Base-by-base conservation (phyloP, 2,888 invertebrate genomes). In the Campopleginae sp. region DNA sequence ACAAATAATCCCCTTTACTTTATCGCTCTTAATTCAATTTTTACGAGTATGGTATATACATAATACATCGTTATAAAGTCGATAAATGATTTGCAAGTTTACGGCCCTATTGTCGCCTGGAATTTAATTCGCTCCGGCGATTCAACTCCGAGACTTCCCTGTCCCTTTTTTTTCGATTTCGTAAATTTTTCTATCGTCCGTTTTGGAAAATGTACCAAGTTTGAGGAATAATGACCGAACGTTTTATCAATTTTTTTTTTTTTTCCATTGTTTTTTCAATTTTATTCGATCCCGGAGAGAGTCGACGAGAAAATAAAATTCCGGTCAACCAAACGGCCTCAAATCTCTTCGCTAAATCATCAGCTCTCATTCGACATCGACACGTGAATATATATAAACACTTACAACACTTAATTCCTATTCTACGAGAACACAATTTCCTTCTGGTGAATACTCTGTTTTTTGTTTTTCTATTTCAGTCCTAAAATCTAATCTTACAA, bases 401-500 rank as follows among this genome's bases (percentile, higher is more conserved):
- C 84, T 88, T 88, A 80, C 81, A 86, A 90, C 74, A 90, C 87
- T 86, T 90, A 82, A 48, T 89, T 88, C 87, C 89, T 91, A 91
- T 87, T 86, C 89, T 91, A 92, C 90, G 89, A 89, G 92, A 92
- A 92, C 92, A 92, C 92, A 92, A 91, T 89, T 91, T 91, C 89
- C 85, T 90, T 83, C 91, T 90, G 92, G 92, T 92, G 92, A 91
- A 90, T 92, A 91, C 86, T 92, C 92, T 92, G 92, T 92, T 89
- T 86, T 61, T 66, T 81, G 27, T 63, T 17, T 23, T 8, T 80
- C 79, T 54, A 79, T 51, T 86, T 68, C 31, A 83, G 51, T 87
- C 90, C 58, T 58, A 58, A 90, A 72, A 88, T 80, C 90, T 90
- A 88, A 66, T 66, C 84, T 86, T 86, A 77, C 65, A 65, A 77